These are phyloP conservation scores for Ophonus ardosiacus DNA, from an alignment of 2,888 invertebrate genomes.

Conservation along the genomic window DNA sequence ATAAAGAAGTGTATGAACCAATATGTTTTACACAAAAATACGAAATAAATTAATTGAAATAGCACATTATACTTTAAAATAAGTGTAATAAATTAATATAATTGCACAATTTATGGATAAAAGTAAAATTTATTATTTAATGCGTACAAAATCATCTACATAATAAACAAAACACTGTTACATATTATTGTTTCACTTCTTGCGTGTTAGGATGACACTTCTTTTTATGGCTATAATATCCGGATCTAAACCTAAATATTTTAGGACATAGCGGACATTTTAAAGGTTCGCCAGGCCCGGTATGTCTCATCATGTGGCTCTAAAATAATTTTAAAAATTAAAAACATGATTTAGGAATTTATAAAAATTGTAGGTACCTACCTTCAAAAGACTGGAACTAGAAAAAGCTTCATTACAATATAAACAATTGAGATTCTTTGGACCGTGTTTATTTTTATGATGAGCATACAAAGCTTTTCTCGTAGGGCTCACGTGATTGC, in stretches of 20 bases:
- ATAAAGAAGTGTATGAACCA: too few relatives aligned
- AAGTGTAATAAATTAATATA: too few relatives aligned
- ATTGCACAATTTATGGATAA: too few relatives aligned
- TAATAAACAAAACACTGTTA: constrained; percentile 4
- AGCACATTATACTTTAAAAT: too few relatives aligned
- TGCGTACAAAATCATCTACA: constrained; percentile 3
- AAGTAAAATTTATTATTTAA: not conserved
- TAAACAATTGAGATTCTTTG: constrained; percentile 41
- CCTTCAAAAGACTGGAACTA: constrained; percentile 54
- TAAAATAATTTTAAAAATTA: constrained; percentile 24
- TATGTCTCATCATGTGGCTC: constrained; percentile 60
- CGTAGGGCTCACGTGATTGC: constrained; percentile 54
- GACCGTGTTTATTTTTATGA: constrained; percentile 54
- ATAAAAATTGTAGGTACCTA: not conserved
- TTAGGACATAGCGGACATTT: constrained; percentile 57
- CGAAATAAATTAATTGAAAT: too few relatives aligned
- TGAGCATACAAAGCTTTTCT: constrained; percentile 56
- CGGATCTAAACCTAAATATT: constrained; percentile 59
- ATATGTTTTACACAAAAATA: too few relatives aligned
- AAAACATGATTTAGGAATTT: not conserved
- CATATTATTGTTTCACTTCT: constrained; percentile 7
- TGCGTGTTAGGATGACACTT: constrained; percentile 45
- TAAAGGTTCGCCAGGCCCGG: constrained; percentile 57
- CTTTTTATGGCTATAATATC: constrained; percentile 58
- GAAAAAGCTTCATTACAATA: constrained; percentile 51